Conservation (phyloP, 2,113 vertebrate species). For the Rynchops niger region DNA sequence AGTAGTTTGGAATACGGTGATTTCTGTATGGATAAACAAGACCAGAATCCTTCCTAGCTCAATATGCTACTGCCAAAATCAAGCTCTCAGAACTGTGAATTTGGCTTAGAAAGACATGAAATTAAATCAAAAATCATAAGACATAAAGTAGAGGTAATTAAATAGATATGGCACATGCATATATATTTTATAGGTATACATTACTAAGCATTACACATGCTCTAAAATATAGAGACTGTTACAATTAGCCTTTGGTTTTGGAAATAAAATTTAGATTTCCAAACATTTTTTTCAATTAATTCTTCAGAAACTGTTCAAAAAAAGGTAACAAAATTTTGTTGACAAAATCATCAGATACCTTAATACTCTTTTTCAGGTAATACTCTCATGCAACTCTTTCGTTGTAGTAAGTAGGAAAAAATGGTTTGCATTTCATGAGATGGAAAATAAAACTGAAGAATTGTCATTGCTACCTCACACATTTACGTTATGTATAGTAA, state of each 20-base stretch:
- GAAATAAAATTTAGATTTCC: not conserved
- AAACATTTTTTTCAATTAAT: not conserved
- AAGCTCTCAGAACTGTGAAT: not conserved
- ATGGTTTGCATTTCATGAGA: not conserved
- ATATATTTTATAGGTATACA: not conserved
- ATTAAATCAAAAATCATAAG: not conserved
- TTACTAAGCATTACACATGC: not conserved
- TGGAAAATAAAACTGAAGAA: not conserved
- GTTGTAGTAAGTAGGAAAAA: not conserved
- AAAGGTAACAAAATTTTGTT: not conserved
- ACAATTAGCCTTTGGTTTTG: not conserved
- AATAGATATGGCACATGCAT: accelerated
- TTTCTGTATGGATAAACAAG: not conserved
- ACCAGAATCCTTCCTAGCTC: not conserved
- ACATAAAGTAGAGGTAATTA: not conserved
- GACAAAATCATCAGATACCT: not conserved
- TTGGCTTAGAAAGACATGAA: not conserved
- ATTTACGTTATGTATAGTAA: not conserved
- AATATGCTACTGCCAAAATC: not conserved
- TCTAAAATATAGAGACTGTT: not conserved
- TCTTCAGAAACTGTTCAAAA: not conserved
- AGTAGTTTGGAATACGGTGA: not conserved
- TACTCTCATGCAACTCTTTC: not conserved
- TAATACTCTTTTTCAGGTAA: not conserved
- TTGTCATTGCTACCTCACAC: not conserved